These are phyloP conservation scores for Odocoileus virginianus DNA, from an alignment of 2,113 vertebrate genomes.

Conservation along the genomic window DNA sequence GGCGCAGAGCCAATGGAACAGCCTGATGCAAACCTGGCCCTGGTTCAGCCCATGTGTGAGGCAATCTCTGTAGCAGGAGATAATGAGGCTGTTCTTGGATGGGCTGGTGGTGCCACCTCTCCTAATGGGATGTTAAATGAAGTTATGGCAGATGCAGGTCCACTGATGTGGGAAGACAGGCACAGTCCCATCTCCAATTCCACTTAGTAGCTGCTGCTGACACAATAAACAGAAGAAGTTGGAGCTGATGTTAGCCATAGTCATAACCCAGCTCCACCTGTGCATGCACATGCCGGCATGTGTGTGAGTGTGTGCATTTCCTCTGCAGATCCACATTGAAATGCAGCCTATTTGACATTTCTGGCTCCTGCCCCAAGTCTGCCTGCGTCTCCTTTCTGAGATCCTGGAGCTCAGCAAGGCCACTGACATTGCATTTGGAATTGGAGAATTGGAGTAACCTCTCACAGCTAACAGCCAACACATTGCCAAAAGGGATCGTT, in stretches of 20 bases:
- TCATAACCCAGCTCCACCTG: not conserved
- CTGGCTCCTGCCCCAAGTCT: not conserved
- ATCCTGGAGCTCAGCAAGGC: not conserved
- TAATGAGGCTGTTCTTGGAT: not conserved
- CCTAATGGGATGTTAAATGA: not conserved
- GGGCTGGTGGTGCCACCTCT: fast-evolving
- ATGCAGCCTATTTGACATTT: fast-evolving
- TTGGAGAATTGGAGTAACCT: not conserved
- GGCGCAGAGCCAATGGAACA: too few species aligned
- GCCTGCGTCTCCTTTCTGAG: not conserved
- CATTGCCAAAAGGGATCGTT: not conserved
- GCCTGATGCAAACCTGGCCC: fast-evolving
- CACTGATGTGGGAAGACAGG: not conserved
- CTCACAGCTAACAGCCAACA: not conserved
- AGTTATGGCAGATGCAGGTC: not conserved
- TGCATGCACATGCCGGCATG: not conserved
- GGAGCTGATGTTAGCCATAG: not conserved
- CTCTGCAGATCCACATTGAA: not conserved
- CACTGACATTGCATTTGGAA: too few species aligned
- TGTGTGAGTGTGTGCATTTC: not conserved
- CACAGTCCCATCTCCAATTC: not conserved
- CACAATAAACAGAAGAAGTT: too few species aligned
- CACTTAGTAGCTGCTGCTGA: not conserved
- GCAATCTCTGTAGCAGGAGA: not conserved
- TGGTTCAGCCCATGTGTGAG: fast-evolving